Conservation (phyloP, 30 jellyfish, hydroid and myxozoan genomes). For the Catostylus mosaicus region DNA sequence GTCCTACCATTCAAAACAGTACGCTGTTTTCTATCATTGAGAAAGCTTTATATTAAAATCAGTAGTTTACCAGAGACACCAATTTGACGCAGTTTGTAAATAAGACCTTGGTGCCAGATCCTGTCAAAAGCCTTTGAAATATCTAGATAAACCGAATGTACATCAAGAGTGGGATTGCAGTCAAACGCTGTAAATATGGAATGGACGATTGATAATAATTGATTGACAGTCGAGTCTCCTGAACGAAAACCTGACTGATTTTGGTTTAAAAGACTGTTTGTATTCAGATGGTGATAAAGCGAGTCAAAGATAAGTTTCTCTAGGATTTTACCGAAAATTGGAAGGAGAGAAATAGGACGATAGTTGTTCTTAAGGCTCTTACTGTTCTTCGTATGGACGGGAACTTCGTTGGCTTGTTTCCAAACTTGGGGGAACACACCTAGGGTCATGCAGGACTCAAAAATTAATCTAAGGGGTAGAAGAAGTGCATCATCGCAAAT, state of each 20-base stretch:
- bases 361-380: slow-evolving; percentile 19
- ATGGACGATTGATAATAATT: slow-evolving; percentile 37
- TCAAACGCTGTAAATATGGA: slow-evolving; percentile 54
- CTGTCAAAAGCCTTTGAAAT: slow-evolving; percentile 73
- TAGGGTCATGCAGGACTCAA: slow-evolving; percentile 45
- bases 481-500: slow-evolving; percentile 71
- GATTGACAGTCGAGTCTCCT: slow-evolving; percentile 49
- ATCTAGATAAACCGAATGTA: slow-evolving; percentile 49
- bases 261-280: slow-evolving; percentile 20
- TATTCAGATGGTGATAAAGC: slow-evolving; percentile 5
- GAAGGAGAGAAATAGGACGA: slow-evolving; percentile 52
- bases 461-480: slow-evolving; percentile 60
- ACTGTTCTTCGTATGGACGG: slow-evolving; percentile 60
- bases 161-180: slow-evolving; percentile 63
- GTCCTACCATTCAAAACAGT: slow-evolving; percentile 25
- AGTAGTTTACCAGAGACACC: slow-evolving; percentile 41
- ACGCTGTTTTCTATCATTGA: slow-evolving; percentile 20
- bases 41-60: slow-evolving; percentile 12
- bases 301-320: slow-evolving; percentile 59
- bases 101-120: slow-evolving; percentile 70
- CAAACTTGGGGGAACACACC: slow-evolving; percentile 60
- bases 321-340: slow-evolving; percentile 35
- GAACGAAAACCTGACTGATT: slow-evolving; percentile 25
- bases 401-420: slow-evolving; percentile 64
- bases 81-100: slow-evolving; percentile 5